phyloP scores from a whole-genome alignment of 2,113 vertebrate species.

The Misgurnus mizolepis region DNA sequence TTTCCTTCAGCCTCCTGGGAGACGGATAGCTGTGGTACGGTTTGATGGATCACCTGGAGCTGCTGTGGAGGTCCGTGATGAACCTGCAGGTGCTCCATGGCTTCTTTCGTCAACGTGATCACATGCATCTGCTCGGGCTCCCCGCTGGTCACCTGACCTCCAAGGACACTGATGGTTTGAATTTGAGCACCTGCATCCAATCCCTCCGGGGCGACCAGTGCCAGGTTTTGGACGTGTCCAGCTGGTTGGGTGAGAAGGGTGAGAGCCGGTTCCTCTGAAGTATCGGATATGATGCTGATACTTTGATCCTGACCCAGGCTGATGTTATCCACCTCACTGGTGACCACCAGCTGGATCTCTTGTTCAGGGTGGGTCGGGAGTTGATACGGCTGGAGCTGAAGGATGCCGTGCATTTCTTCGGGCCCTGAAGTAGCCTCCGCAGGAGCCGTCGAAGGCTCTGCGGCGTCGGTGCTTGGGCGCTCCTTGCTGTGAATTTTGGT shows the following conservation, averaged over 20 bases:
- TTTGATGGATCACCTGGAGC: constrained; percentile 67
- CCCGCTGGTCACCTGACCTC: constrained; percentile 71
- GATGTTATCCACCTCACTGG: constrained; percentile 82
- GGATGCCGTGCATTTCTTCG: constrained; percentile 77
- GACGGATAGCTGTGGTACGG: constrained; percentile 60
- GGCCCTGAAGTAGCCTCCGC: constrained; percentile 21
- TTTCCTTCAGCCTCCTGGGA: constrained; percentile 61
- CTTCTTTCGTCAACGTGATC: constrained; percentile 90
- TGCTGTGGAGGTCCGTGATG: constrained; percentile 76
- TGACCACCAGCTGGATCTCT: constrained; percentile 91
- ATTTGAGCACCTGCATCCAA: constrained; percentile 74
- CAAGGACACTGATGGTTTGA: constrained; percentile 80
- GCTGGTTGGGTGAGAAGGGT: constrained; percentile 81
- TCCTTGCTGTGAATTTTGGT: constrained; percentile 91
- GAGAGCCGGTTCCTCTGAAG: constrained; percentile 72
- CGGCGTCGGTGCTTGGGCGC: constrained; percentile 54
- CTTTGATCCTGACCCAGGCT: constrained; percentile 83
- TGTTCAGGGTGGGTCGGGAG: constrained; percentile 80
- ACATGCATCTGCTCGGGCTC: constrained; percentile 88
- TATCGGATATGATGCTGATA: constrained; percentile 81
- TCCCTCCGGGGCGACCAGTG: constrained; percentile 78
- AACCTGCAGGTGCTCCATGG: constrained; percentile 84
- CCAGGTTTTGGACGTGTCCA: constrained; percentile 79
- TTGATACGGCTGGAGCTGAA: constrained; percentile 89
- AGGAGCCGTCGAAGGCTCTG: constrained; percentile 30